Conservation (phyloP, 2,888 invertebrate species). For the Girardia tigrina region DNA sequence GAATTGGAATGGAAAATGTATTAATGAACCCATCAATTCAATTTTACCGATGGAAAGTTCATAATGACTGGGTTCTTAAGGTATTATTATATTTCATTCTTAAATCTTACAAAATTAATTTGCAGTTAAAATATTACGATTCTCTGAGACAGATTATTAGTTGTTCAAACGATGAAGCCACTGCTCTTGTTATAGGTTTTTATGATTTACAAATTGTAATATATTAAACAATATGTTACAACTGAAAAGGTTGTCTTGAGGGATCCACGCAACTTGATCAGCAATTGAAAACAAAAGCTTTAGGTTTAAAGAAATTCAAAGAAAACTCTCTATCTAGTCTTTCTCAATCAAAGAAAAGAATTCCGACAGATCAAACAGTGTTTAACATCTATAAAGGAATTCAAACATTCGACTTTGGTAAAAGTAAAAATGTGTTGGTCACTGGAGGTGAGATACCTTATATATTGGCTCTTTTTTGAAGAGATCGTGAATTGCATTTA, state of each 20-base stretch:
- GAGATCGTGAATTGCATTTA: too few relatives aligned
- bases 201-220: background rate
- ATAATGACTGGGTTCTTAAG: conserved; percentile 50
- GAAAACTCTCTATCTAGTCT: background rate
- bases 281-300: conserved; percentile 40
- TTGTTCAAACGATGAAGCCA: conserved; percentile 48
- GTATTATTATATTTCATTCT: conserved; percentile 38
- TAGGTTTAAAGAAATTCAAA: background rate
- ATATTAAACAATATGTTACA: background rate
- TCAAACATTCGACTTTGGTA: conserved; percentile 49
- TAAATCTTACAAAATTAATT: background rate
- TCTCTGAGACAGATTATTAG: conserved; percentile 49
- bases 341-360: conserved; percentile 39
- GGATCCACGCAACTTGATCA: conserved; percentile 48
- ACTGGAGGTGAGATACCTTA: conserved; percentile 44
- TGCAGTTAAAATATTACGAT: conserved; percentile 47
- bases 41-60: conserved; percentile 49
- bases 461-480: too few relatives aligned
- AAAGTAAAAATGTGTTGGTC: conserved; percentile 48
- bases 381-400: conserved; percentile 51
- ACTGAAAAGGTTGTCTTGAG: conserved; percentile 44
- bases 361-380: conserved; percentile 46
- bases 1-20: conserved; percentile 44
- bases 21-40: conserved; percentile 42
- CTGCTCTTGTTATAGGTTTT: conserved; percentile 50